Evolutionary conservation across 2,113 vertebrate species (phyloP), one percentile per base, ranked within the genome.

Genomic region (Poicephalus meyeri): DNA sequence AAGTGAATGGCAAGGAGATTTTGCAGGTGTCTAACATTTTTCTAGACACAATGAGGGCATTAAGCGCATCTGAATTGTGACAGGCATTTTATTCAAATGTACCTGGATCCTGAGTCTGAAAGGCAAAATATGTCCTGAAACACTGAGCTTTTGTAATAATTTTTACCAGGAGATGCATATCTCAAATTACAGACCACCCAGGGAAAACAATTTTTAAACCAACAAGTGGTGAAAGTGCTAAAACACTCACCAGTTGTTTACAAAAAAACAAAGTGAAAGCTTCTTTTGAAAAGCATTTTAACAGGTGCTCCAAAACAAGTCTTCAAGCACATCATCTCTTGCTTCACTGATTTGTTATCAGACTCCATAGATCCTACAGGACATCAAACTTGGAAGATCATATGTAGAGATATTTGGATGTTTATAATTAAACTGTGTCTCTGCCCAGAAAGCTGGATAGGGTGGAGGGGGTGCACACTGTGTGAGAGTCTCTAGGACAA

Each of bases 381-480:
- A 41, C 35, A 71, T 65, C 35, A 66, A 26, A 58, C 56, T 19
- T 28, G 18, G 15, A 63, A 71, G 33, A 31, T 21, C 16, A 31
- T 11, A n/a, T 3, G 77, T 6, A 20, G 55, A 35, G 26, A 77
- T 2, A 33, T 42, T 66, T 55, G 6, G 13, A 55, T 19, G 42
- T 44, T 84, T 71, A 65, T 42, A 70, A 35, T 41, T 29, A 63
- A n/a, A 31, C 6, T 35, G 7, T 31, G 9, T 17, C 29, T 68
- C 63, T 52, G 16, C 25, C 55, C 39, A 42, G 80, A 80, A 72
- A 52, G 17, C 16, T 78, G 39, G 6, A n/a, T 33, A 15, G 21
- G 11, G 11, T 53, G 26, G 16, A 84, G 4, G 16, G 7, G 3
- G 26, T 33, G 9, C 0, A 0, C 17, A 21, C 35, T 18, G 26